Evolutionary conservation across 2,888 invertebrate genomes (phyloP), one percentile per base, ranked within the genome.

Genomic region (Troglohyphantes excavatus): DNA sequence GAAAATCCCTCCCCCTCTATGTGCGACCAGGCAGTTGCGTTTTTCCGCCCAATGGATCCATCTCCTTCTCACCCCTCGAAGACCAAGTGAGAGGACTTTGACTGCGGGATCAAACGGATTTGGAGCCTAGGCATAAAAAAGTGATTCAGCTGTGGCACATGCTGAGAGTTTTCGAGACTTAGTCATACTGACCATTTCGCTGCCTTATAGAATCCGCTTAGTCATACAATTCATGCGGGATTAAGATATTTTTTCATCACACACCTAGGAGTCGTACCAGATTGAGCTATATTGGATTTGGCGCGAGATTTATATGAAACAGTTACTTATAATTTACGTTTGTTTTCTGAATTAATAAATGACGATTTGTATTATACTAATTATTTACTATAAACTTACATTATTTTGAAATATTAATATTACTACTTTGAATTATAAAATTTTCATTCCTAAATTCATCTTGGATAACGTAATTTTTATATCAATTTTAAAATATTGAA

Each of bases 31-130:
- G 82, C 88, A 88, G 82, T 88, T 88, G 88, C 82, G 68, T 82
- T 88, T 63, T 88, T 88, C 88, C 88, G 88, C 88, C 67, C 88
- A 39, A 19, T 72, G 82, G 82, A 88, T 88, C 61, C 68, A 82
- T 88, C 68, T 88, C 61, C 21, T 61, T 68, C 88, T 82, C 88
- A 88, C 88, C 68, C 88, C 75, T 88, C 82, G 75, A n/a, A 26
- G 39, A 67, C 84, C 67, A 23, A 53, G 79, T 53, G 43, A 68
- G 46, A 13, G 53, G 67, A 67, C 67, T 70, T 59, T 23, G 23
- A 68, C 39, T 65, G 73, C 39, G 67, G 85, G 85, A 85, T 85
- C 85, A 85, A 85, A 85, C 85, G 85, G 85, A 76, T 76, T 85
- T 85, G 33, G 84, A 70, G 39, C 27, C n/a, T 76, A 39, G 39